A percentile compares a stretch with the other conserved stretches of the same genome.
These are phyloP conservation scores for Magallana ariakensis DNA, from an alignment of 1,140 invertebrate genomes.

Conservation along the genomic window DNA sequence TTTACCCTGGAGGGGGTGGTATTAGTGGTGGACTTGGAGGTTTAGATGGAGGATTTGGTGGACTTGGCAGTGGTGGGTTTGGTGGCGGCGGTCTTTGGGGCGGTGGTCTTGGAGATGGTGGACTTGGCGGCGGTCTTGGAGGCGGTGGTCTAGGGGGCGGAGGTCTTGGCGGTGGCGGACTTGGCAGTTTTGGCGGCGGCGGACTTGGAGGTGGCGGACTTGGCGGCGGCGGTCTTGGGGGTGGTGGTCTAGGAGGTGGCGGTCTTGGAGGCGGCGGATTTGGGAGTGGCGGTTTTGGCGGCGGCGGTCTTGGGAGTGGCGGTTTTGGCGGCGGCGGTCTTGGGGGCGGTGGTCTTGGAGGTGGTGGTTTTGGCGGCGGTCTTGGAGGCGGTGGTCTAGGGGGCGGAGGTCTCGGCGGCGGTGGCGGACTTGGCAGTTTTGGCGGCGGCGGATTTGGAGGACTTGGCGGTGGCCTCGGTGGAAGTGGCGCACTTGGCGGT, in stretches of 20 bases:
- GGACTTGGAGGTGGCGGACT: not conserved
- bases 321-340: not conserved
- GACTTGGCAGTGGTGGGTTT: not conserved
- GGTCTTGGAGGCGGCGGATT: not conserved
- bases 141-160: not conserved
- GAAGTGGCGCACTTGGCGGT: not conserved
- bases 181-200: not conserved
- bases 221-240: not conserved
- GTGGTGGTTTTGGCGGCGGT: not conserved
- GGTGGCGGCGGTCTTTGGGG: not conserved
- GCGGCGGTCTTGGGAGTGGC: not conserved
- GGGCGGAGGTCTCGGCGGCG: not conserved
- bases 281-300: not conserved
- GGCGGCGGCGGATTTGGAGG: not conserved
- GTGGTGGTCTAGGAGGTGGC: not conserved
- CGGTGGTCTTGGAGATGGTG: not conserved
- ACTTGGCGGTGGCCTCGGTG: not conserved
- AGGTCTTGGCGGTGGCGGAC: not conserved
- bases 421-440: not conserved
- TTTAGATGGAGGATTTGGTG: not conserved
- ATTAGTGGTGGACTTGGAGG: not conserved
- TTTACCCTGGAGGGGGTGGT: not conserved
- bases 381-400: not conserved
- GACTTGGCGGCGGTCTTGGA: not conserved
- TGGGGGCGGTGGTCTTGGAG: not conserved